Evolutionary conservation across 2,888 invertebrate genomes (phyloP), one percentile per base, ranked within the genome.

Genomic region (Nycteola revayana): DNA sequence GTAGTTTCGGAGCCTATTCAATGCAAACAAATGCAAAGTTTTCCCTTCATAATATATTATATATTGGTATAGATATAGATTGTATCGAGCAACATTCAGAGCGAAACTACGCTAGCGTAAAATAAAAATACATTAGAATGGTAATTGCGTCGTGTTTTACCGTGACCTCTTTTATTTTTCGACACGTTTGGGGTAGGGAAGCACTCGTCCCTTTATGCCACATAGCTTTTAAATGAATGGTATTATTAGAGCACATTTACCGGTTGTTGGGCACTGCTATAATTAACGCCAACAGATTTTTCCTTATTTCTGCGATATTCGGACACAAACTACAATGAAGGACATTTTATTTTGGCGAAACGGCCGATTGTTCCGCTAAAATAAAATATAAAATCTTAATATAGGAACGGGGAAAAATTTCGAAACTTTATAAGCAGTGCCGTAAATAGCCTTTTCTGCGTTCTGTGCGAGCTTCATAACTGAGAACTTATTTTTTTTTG

Each of bases 201-300:
- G 32, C 41, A 43, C 33, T 49, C 45, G 34, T 56, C 43, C n/a
- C 46, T 52, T 50, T 48, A 48, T 36, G 38, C 46, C 35, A 46
- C 43, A 49, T 44, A 49, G 56, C 49, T 56, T 56, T 56, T 46
- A 52, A 55, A 55, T 55, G 39, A 56, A 56, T 56, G 43, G 34
- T 42, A 56, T 48, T 54, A 51, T 56, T 43, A 43, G 34, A 52
- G 42, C 32, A 45, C 36, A 42, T 55, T 54, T 54, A 34, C 48
- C 48, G 43, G 52, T 56, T 42, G 48, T 49, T 51, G 37, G 41
- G 28, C 32, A 29, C 30, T 37, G 52, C 28, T 32, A 32, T 42
- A 51, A 50, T 55, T 45, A 54, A 46, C 37, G 39, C 36, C 4
- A 27, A 31, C 22, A 32, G 30, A 44, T 42, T 44, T 47, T 50